A percentile compares a stretch with the other conserved stretches of the same genome.
Evolutionary conservation across 1,140 invertebrate species (phyloP).

Genomic region (Cyclargus thomasi): DNA sequence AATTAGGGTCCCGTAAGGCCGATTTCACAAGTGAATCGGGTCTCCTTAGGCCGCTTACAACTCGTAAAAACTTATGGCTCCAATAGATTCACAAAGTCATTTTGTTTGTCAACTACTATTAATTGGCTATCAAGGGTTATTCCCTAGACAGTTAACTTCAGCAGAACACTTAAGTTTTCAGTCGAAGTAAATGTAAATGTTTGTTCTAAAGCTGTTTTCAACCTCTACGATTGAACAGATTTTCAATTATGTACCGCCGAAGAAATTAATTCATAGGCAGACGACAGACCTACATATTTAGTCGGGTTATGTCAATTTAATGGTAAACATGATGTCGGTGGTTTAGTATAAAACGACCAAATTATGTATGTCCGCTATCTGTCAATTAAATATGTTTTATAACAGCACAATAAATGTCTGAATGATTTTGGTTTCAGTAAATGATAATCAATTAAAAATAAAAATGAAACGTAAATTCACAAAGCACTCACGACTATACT

Average conservation of each 20-base stretch:
- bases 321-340: no score
- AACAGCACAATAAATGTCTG: no score
- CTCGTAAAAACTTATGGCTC: not conserved
- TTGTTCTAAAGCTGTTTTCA: not conserved
- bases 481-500: not conserved
- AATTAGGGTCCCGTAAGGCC: conserved; percentile 3
- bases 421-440: no score
- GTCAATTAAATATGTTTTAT: no score
- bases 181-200: conserved; percentile 22
- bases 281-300: no score
- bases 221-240: not conserved
- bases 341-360: no score
- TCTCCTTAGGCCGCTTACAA: not conserved
- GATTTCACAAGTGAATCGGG: not conserved
- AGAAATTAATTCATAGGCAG: no score
- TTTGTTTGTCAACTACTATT: conserved; percentile 1
- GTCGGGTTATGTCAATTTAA: no score
- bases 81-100: not conserved
- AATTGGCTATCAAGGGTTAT: not conserved
- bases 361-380: no score
- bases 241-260: no score
- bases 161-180: not conserved
- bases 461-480: no score
- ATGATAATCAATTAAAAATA: no score
- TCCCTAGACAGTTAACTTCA: not conserved